These are phyloP conservation scores for Halichoeres trimaculatus DNA, from an alignment of 2,113 vertebrate genomes.

Conservation along the genomic window DNA sequence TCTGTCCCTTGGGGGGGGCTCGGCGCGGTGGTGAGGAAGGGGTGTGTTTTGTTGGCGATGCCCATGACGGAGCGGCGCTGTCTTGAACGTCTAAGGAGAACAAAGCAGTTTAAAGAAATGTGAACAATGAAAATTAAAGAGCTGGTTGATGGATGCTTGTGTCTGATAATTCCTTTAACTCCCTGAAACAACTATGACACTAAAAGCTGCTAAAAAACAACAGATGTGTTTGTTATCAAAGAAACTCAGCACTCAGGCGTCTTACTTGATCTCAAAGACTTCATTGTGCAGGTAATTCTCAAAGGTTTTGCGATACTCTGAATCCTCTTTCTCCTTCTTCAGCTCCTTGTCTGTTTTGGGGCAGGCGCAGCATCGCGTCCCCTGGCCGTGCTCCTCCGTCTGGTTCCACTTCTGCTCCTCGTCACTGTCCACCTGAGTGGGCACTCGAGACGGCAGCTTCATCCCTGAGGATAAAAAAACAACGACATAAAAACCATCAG, in stretches of 20 bases:
- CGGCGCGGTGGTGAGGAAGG: conserved; percentile 66
- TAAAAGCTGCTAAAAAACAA: too few species aligned
- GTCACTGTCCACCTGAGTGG: conserved; percentile 88
- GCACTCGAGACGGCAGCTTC: conserved; percentile 90
- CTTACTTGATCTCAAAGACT: conserved; percentile 95
- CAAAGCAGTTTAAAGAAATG: not conserved
- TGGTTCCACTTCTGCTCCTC: conserved; percentile 90
- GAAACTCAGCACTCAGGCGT: not conserved
- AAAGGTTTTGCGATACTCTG: conserved; percentile 93
- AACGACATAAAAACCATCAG: not conserved
- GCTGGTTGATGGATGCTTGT: too few species aligned
- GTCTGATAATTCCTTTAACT: too few species aligned
- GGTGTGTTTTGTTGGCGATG: conserved; percentile 81
- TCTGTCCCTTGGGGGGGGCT: conserved; percentile 63
- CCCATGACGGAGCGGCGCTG: conserved; percentile 87
- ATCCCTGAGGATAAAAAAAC: conserved; percentile 81
- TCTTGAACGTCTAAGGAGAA: conserved; percentile 82
- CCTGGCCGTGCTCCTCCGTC: conserved; percentile 85
- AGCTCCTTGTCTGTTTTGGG: conserved; percentile 97
- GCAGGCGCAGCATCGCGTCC: conserved; percentile 88
- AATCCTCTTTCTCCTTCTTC: conserved; percentile 93
- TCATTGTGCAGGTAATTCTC: conserved; percentile 98
- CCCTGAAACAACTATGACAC: too few species aligned
- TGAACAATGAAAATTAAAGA: not conserved
- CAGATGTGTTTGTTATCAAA: not conserved